Evolutionary conservation across 1,140 invertebrate genomes (phyloP).

Genomic region (Mya arenaria): DNA sequence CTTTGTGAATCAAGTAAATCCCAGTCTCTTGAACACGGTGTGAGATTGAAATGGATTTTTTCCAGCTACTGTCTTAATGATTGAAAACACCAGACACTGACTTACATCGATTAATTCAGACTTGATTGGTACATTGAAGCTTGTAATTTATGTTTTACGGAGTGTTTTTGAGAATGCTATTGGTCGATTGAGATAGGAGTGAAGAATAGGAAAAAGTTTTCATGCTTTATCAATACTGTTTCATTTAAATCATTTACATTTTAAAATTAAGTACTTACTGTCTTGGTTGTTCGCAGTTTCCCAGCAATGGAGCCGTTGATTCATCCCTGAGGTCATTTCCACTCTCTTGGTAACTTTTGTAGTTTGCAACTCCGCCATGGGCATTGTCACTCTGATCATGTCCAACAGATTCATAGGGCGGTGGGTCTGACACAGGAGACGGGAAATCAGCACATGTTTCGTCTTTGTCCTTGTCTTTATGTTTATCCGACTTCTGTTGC

Average conservation of each 20-base stretch:
- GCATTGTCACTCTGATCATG: slow-evolving; percentile 48
- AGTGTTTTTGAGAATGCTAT: too few species aligned
- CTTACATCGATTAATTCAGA: too few species aligned
- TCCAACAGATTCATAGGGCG: slow-evolving; percentile 64
- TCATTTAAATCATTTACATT: too few species aligned
- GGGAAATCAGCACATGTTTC: slow-evolving; percentile 65
- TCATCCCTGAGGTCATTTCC: slow-evolving; percentile 67
- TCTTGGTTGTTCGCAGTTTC: slow-evolving; percentile 52
- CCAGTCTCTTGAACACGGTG: too few species aligned
- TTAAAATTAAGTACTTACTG: slow-evolving; percentile 62
- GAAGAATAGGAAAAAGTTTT: too few species aligned
- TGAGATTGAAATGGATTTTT: too few species aligned
- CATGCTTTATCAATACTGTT: too few species aligned
- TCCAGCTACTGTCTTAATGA: too few species aligned
- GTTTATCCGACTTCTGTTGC: slow-evolving; percentile 70
- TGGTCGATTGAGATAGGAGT: too few species aligned
- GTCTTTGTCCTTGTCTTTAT: slow-evolving; percentile 67
- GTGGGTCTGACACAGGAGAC: slow-evolving; percentile 71
- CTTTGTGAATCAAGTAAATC: neutral
- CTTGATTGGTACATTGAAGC: too few species aligned
- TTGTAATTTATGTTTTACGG: too few species aligned
- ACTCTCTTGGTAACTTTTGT: slow-evolving; percentile 63
- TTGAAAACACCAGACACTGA: too few species aligned
- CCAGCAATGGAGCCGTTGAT: slow-evolving; percentile 67
- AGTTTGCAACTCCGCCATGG: slow-evolving; percentile 41